Percentiles rank a stretch among this genome's conserved stretches.
Evolutionary conservation across 2,797 vertebrate species (phyloP).

Genomic region (Tachyglossus aculeatus): DNA sequence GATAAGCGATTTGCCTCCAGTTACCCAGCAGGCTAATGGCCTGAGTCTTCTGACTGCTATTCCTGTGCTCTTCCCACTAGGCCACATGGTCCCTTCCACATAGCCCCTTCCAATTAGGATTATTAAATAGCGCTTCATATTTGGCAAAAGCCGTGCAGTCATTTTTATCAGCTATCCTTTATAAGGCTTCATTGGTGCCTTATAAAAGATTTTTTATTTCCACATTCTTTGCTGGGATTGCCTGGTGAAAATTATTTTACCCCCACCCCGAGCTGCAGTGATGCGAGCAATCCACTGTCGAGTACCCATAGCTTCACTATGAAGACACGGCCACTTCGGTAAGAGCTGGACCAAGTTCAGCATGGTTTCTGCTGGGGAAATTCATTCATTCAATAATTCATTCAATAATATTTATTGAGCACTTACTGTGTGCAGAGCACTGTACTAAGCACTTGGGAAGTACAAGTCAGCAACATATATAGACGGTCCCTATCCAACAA

Average conservation of each 20-base stretch:
- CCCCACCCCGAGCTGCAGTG: background rate
- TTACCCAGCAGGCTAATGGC: background rate
- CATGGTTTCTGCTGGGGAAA: background rate
- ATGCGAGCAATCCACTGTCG: background rate
- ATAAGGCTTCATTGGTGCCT: background rate
- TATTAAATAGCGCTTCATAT: slow-evolving; percentile 3
- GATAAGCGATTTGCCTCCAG: background rate
- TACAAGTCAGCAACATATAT: too few species aligned
- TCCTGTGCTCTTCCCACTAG: background rate
- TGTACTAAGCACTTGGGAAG: too few species aligned
- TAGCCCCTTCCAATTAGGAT: background rate
- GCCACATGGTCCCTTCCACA: background rate
- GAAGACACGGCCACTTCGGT: background rate
- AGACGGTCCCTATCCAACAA: too few species aligned
- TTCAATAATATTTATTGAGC: too few species aligned
- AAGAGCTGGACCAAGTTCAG: background rate
- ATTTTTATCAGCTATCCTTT: slow-evolving; percentile 15
- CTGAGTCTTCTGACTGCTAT: background rate
- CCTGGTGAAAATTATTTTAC: slow-evolving; percentile 1
- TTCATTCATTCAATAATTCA: too few species aligned
- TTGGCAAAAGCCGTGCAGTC: background rate
- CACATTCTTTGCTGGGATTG: background rate
- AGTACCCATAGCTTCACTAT: background rate
- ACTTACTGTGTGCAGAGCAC: too few species aligned
- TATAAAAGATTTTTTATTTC: background rate